A percentile compares a stretch with the other conserved stretches of the same genome.
These are phyloP conservation scores for Allophyes oxyacanthae DNA, from an alignment of 2,888 invertebrate species.

Conservation along the genomic window DNA sequence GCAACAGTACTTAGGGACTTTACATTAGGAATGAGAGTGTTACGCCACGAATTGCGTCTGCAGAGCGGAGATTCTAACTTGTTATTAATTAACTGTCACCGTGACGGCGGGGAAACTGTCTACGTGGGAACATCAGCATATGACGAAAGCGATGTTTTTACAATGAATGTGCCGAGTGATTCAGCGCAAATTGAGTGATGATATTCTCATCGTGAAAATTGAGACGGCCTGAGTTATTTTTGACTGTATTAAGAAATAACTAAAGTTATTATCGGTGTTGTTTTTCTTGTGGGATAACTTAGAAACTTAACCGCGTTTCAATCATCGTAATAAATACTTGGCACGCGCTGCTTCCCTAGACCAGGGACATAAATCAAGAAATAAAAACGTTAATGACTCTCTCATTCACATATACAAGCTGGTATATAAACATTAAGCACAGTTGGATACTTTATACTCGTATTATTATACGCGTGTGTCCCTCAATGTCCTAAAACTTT, in stretches of 20 bases:
- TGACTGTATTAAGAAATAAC: slow-evolving; percentile 17
- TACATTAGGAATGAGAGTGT: slow-evolving; percentile 62
- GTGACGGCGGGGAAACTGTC: slow-evolving; percentile 44
- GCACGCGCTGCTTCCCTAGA: slow-evolving; percentile 42
- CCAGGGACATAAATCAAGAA: slow-evolving; percentile 48
- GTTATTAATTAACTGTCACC: slow-evolving; percentile 77
- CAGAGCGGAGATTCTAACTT: slow-evolving; percentile 69
- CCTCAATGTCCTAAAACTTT: slow-evolving; percentile 47
- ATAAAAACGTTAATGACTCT: slow-evolving; percentile 48
- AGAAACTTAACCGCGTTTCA: slow-evolving; percentile 47
- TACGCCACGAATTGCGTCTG: slow-evolving; percentile 59
- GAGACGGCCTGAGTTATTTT: slow-evolving; percentile 45
- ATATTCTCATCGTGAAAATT: slow-evolving; percentile 62
- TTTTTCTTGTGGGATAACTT: slow-evolving; percentile 42
- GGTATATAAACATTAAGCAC: slow-evolving; percentile 36
- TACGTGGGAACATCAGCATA: slow-evolving; percentile 67
- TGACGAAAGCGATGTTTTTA: slow-evolving; percentile 66
- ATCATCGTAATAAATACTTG: slow-evolving; percentile 53
- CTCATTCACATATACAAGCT: slow-evolving; percentile 37
- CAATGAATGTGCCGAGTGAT: slow-evolving; percentile 56
- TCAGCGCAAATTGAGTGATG: slow-evolving; percentile 62
- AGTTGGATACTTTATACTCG: slow-evolving; percentile 41
- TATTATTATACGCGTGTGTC: slow-evolving; percentile 38
- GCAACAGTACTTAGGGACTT: slow-evolving; percentile 71
- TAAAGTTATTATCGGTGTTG: slow-evolving; percentile 39